phyloP scores from a whole-genome alignment of 1,140 invertebrate genomes.

The Lepidotrigona ventralis region DNA sequence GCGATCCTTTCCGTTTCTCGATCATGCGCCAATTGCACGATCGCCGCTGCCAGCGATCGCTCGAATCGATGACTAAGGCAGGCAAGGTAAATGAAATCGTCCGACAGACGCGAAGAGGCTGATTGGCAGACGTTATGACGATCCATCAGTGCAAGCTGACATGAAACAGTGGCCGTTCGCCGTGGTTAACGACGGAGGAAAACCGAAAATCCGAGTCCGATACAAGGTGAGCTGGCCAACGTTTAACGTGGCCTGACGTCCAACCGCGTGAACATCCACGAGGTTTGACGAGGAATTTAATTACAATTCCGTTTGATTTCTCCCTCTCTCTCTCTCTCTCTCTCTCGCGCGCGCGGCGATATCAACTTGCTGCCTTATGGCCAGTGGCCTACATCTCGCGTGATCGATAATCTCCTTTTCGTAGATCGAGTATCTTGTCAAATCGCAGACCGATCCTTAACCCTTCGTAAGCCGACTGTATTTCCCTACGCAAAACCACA shows the following conservation, averaged over 20 bases:
- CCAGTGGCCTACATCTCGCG: background rate
- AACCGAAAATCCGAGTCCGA: constrained; percentile 84
- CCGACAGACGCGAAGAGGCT: constrained; percentile 82
- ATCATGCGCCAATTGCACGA: constrained; percentile 35
- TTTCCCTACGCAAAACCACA: background rate
- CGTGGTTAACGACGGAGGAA: constrained; percentile 82
- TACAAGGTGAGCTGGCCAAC: constrained; percentile 70
- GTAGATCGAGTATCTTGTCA: background rate
- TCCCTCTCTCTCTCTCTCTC: too few relatives aligned
- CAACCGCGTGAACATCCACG: background rate
- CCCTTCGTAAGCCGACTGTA: background rate
- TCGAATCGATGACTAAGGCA: constrained; percentile 11
- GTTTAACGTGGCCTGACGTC: background rate
- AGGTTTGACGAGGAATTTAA: constrained; percentile 13
- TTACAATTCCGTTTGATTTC: constrained; percentile 4
- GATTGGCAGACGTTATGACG: constrained; percentile 85
- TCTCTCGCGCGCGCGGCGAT: background rate
- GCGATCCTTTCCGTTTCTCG: constrained; percentile 22
- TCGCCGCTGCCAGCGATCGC: constrained; percentile 16
- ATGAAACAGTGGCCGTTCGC: constrained; percentile 86
- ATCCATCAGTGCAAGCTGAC: constrained; percentile 85
- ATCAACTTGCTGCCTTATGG: background rate
- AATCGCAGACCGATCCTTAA: background rate
- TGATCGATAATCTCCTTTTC: background rate
- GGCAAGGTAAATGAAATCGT: constrained; percentile 16